Percentiles rank a stretch among this genome's conserved stretches.
Evolutionary conservation across 2,888 invertebrate species (phyloP).

Genomic region (Pollenia labialis): DNA sequence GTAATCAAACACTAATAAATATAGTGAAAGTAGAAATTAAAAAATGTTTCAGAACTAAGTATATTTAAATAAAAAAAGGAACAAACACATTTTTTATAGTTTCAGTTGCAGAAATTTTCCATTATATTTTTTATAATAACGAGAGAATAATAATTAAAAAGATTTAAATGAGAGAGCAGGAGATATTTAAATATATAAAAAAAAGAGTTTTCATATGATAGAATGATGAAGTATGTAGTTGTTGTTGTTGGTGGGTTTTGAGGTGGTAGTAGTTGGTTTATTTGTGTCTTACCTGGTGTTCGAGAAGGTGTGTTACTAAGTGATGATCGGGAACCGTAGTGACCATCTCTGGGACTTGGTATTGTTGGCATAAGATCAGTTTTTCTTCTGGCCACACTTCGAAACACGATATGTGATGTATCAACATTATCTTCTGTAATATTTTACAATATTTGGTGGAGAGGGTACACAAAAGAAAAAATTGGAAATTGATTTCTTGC

Average conservation of each 20-base stretch:
- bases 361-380: slow-evolving; percentile 96
- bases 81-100: slow-evolving; percentile 63
- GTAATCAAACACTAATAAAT: slow-evolving; percentile 56
- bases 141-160: slow-evolving; percentile 20
- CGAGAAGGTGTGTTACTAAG: slow-evolving; percentile 84
- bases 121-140: slow-evolving; percentile 46
- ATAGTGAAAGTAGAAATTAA: slow-evolving; percentile 27
- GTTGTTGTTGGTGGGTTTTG: slow-evolving; percentile 34
- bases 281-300: slow-evolving; percentile 84
- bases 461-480: slow-evolving; percentile 53
- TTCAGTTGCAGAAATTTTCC: slow-evolving; percentile 60
- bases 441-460: slow-evolving; percentile 56
- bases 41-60: slow-evolving; percentile 4
- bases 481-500: slow-evolving; percentile 57
- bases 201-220: slow-evolving; percentile 61
- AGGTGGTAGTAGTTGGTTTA: slow-evolving; percentile 55
- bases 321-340: slow-evolving; percentile 85
- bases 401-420: slow-evolving; percentile 87
- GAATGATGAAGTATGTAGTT: slow-evolving; percentile 61
- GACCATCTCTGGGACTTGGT: slow-evolving; percentile 89
- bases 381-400: slow-evolving; percentile 92
- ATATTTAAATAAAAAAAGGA: slow-evolving; percentile 40
- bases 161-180: slow-evolving; percentile 52
- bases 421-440: slow-evolving; percentile 84
- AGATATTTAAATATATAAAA: slow-evolving; percentile 39